phyloP scores from a whole-genome alignment of 2,113 vertebrate species.

The Herpailurus yagouaroundi region DNA sequence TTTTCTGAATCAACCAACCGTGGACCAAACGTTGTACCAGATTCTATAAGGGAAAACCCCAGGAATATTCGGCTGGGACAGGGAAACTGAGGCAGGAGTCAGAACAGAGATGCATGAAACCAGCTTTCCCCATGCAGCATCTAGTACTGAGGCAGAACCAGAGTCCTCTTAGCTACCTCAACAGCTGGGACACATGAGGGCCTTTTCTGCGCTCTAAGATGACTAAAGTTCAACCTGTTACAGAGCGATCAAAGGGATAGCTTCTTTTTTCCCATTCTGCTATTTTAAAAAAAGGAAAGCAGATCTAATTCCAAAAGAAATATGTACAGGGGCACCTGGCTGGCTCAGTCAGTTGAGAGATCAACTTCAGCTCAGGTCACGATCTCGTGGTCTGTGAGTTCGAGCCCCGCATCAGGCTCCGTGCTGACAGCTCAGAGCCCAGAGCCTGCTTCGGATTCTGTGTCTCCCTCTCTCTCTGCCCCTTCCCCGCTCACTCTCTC shows the following conservation, averaged over 20 bases:
- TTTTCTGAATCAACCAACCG: neutral
- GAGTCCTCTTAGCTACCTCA: accelerated
- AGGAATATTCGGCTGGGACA: neutral
- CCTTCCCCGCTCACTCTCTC: no score
- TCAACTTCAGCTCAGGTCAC: no score
- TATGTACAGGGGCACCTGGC: no score
- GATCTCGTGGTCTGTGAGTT: no score
- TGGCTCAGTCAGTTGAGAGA: no score
- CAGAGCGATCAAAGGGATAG: neutral
- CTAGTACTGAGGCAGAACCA: accelerated
- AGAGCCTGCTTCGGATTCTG: no score
- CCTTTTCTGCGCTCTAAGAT: neutral
- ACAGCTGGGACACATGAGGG: accelerated
- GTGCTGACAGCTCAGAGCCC: no score
- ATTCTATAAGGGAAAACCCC: neutral
- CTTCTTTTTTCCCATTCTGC: neutral
- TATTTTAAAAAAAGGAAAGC: neutral
- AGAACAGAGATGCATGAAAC: neutral
- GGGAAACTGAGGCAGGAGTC: neutral
- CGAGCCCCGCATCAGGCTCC: no score
- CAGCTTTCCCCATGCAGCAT: accelerated
- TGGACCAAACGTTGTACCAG: neutral
- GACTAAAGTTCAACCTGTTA: neutral
- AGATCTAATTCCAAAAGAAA: neutral
- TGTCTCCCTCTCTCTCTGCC: no score